phyloP scores from a whole-genome alignment of 2,888 invertebrate genomes.

The Pachliopta kotzebuea region DNA sequence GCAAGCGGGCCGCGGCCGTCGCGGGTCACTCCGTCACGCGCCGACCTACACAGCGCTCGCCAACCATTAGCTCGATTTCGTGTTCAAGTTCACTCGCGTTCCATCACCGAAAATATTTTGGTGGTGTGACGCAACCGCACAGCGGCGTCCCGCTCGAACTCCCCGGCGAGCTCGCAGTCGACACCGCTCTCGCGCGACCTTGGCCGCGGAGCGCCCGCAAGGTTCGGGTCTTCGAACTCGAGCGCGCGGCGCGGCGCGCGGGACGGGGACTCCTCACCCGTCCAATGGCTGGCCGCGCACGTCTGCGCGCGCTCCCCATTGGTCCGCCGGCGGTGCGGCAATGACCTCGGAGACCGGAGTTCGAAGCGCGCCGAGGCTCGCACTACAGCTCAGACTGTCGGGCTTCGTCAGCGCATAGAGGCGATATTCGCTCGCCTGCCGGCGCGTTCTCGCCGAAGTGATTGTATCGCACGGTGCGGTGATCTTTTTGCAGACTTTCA shows the following conservation, averaged over 20 bases:
- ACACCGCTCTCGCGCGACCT: slow-evolving; percentile 82
- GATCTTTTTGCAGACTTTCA: slow-evolving; percentile 82
- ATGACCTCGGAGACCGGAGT: slow-evolving; percentile 91
- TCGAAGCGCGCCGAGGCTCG: slow-evolving; percentile 89
- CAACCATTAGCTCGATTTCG: slow-evolving; percentile 74
- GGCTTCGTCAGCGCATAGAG: slow-evolving; percentile 73
- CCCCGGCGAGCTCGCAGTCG: slow-evolving; percentile 59
- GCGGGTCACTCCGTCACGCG: slow-evolving; percentile 72
- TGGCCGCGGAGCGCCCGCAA: slow-evolving; percentile 93
- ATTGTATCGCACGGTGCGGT: slow-evolving; percentile 76
- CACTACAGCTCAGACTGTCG: slow-evolving; percentile 74
- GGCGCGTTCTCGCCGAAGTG: slow-evolving; percentile 59
- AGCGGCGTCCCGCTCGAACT: slow-evolving; percentile 68
- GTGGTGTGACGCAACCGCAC: slow-evolving; percentile 76
- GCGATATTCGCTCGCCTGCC: slow-evolving; percentile 71
- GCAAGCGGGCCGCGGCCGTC: slow-evolving; percentile 51
- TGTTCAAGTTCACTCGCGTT: slow-evolving; percentile 79
- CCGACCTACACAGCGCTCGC: slow-evolving; percentile 67
- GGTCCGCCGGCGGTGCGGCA: slow-evolving; percentile 83
- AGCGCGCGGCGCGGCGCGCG: slow-evolving; percentile 58
- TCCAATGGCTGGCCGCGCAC: slow-evolving; percentile 70
- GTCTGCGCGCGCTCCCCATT: slow-evolving; percentile 74
- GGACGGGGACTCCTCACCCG: slow-evolving; percentile 63
- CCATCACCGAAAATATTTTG: slow-evolving; percentile 80
- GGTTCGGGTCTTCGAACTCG: slow-evolving; percentile 91